Conservation (phyloP, 2,888 invertebrate species). For the Pachymerium ferrugineum region DNA sequence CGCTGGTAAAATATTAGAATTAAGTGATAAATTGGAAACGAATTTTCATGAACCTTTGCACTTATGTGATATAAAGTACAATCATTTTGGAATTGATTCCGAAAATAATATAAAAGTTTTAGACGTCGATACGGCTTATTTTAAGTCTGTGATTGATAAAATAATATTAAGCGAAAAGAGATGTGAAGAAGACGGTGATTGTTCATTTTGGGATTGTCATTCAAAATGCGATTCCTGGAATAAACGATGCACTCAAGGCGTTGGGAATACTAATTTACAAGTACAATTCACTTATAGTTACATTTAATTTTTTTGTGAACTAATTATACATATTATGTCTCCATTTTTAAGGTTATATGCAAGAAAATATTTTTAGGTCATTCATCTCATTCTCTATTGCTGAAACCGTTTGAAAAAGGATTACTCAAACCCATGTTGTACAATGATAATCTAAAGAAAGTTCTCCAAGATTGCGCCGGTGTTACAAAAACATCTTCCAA, state of each 20-base stretch:
- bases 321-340: background rate
- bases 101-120: constrained; percentile 51
- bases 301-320: background rate
- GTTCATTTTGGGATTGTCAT: constrained; percentile 62
- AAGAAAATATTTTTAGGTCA: constrained; percentile 2
- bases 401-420: background rate
- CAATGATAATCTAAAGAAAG: no score
- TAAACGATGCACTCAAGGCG: background rate
- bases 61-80: constrained; percentile 63
- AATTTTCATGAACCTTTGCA: constrained; percentile 58
- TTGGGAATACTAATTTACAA: constrained; percentile 32
- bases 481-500: no score
- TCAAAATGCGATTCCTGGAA: constrained; percentile 51
- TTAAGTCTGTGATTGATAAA: constrained; percentile 53
- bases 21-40: constrained; percentile 57
- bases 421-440: background rate
- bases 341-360: constrained; percentile 21
- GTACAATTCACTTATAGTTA: no score
- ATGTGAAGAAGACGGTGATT: constrained; percentile 59
- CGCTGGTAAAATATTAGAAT: constrained; percentile 55
- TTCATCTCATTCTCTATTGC: background rate
- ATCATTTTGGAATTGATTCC: constrained; percentile 58
- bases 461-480: no score
- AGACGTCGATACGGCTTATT: constrained; percentile 60
- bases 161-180: constrained; percentile 49